Evolutionary conservation across 1,140 invertebrate species (phyloP).

Genomic region (Paramacrobiotus metropolitanus): DNA sequence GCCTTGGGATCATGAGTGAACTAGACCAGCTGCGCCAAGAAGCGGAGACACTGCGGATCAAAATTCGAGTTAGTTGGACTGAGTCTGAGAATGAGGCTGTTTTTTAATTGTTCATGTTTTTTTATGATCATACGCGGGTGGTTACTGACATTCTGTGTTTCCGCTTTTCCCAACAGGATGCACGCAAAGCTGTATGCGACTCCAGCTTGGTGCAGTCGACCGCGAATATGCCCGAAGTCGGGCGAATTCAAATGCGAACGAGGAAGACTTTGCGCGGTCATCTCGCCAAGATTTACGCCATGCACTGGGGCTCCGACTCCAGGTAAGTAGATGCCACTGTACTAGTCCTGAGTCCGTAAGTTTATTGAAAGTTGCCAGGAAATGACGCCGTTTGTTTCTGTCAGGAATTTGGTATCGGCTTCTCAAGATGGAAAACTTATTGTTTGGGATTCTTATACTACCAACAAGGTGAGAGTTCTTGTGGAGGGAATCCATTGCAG

Average conservation of each 20-base stretch:
- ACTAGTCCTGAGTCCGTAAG: no score
- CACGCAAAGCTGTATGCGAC: conserved; percentile 85
- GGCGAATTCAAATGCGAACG: conserved; percentile 92
- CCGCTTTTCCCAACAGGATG: no score
- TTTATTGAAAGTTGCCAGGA: no score
- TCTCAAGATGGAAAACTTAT: conserved; percentile 86
- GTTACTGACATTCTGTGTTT: no score
- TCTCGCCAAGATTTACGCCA: conserved; percentile 95
- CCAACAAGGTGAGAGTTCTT: conserved; percentile 49
- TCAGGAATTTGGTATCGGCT: conserved; percentile 82
- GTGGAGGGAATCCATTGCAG: no score
- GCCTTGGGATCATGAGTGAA: no score
- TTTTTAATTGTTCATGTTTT: no score
- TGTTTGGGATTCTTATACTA: conserved; percentile 94
- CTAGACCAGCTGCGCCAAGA: background rate
- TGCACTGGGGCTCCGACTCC: conserved; percentile 96
- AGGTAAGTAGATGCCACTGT: conserved; percentile 33
- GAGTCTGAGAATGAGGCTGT: no score
- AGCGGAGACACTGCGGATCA: conserved; percentile 5
- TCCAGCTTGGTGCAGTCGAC: conserved; percentile 79
- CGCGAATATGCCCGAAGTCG: conserved; percentile 73
- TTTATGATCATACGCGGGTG: no score
- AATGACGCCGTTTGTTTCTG: no score
- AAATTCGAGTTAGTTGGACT: conserved; percentile 9
- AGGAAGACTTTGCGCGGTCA: conserved; percentile 80